A percentile compares a stretch with the other conserved stretches of the same genome.
Evolutionary conservation across 2,888 invertebrate genomes (phyloP).

Genomic region (Pemphredon lugubris): DNA sequence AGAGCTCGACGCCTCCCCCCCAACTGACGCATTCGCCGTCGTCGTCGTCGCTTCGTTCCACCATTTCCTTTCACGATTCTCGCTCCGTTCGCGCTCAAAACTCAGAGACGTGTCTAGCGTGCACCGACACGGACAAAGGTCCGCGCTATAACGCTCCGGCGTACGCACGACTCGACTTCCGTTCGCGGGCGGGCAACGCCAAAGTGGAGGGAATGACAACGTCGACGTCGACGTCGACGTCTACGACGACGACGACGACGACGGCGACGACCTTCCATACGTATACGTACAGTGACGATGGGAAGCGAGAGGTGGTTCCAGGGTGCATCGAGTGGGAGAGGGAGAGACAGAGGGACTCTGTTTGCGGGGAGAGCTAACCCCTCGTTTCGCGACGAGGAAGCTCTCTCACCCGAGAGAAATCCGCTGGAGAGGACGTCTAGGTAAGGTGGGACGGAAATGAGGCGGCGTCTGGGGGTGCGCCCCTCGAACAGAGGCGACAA

Average conservation of each 20-base stretch:
- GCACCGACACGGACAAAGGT: constrained; percentile 5
- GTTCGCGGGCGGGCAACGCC: too few relatives aligned
- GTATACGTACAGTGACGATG: too few relatives aligned
- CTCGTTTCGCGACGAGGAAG: neutral
- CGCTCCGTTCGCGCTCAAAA: neutral
- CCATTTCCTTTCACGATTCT: constrained; percentile 17
- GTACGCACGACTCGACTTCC: neutral
- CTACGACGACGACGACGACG: neutral
- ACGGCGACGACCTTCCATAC: too few relatives aligned
- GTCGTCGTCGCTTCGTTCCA: constrained; percentile 10
- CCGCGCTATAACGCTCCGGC: too few relatives aligned
- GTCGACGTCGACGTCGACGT: neutral
- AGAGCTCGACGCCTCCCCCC: constrained; percentile 40
- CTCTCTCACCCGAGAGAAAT: constrained; percentile 41
- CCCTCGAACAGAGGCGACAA: constrained; percentile 38
- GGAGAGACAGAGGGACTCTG: neutral
- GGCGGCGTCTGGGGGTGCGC: constrained; percentile 37
- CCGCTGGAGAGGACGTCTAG: constrained; percentile 37
- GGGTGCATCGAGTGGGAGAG: constrained; percentile 1
- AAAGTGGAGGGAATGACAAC: too few relatives aligned
- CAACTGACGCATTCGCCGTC: constrained; percentile 20
- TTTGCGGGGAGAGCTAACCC: neutral
- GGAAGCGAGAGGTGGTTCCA: too few relatives aligned
- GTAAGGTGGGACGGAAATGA: constrained; percentile 54
- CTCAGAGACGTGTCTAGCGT: constrained; percentile 18